Percentiles rank a stretch among this genome's conserved stretches.
phyloP scores from a whole-genome alignment of 2,797 vertebrate genomes.

The Epinephelus awoara region DNA sequence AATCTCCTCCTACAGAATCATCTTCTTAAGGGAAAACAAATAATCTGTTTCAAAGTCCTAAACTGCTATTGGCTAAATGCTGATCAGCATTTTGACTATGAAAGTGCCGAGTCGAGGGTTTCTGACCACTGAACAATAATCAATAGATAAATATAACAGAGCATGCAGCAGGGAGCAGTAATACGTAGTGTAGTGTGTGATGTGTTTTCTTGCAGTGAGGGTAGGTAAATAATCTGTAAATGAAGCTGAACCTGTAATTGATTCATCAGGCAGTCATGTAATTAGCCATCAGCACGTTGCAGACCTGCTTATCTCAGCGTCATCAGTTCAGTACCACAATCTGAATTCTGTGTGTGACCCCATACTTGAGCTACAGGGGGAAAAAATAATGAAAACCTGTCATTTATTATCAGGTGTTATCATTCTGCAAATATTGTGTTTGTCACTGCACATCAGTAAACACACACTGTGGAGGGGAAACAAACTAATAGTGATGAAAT shows the following conservation, averaged over 20 bases:
- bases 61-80: conserved; percentile 14
- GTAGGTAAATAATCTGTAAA: conserved; percentile 25
- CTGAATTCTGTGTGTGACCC: conserved; percentile 20
- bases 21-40: neutral
- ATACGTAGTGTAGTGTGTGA: neutral
- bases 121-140: conserved; percentile 29
- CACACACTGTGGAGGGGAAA: conserved; percentile 32
- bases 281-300: conserved; percentile 2
- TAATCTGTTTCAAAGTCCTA: conserved; percentile 4
- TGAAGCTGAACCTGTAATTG: neutral
- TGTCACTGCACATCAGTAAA: conserved; percentile 56
- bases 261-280: conserved; percentile 1
- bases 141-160: conserved; percentile 6
- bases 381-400: conserved; percentile 16
- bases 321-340: neutral
- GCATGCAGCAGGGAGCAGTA: conserved; percentile 8
- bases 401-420: conserved; percentile 40
- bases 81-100: conserved; percentile 21
- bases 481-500: conserved; percentile 40
- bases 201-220: conserved; percentile 6
- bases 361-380: neutral
- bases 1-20: neutral
- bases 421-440: conserved; percentile 50
- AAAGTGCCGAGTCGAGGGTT: conserved; percentile 43
- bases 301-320: conserved; percentile 13